Conservation (phyloP, 2,888 invertebrate species). For the Amiota minor region DNA sequence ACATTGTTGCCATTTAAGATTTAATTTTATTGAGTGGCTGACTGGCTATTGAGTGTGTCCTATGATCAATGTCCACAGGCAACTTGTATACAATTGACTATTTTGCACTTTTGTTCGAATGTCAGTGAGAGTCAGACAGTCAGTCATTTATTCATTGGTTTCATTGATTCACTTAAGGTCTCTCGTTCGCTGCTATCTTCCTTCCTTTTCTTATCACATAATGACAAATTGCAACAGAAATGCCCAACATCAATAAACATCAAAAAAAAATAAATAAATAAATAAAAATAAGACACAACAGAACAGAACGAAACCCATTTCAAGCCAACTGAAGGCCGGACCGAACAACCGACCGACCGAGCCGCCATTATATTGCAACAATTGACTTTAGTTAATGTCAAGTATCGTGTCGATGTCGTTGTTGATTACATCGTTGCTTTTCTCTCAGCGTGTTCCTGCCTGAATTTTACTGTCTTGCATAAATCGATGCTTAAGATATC, state of each 20-base stretch:
- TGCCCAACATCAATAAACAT: slow-evolving; percentile 13
- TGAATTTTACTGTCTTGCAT: neutral
- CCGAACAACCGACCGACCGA: neutral
- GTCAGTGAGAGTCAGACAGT: too few relatives aligned
- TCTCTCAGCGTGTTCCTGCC: neutral
- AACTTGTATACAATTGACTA: slow-evolving; percentile 6
- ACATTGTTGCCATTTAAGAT: neutral
- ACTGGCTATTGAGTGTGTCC: slow-evolving; percentile 10
- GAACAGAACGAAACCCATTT: neutral
- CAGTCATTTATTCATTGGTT: too few relatives aligned
- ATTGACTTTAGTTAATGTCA: slow-evolving; percentile 17
- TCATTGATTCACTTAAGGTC: too few relatives aligned
- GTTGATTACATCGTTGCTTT: neutral
- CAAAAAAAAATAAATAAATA: neutral
- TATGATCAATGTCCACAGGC: slow-evolving; percentile 4
- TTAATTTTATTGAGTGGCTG: slow-evolving; percentile 21
- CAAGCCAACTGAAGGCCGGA: neutral
- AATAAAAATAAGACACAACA: too few relatives aligned
- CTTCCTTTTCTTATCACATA: neutral
- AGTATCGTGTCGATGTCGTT: too few relatives aligned
- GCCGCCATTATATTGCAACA: neutral
- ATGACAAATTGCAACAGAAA: slow-evolving; percentile 18
- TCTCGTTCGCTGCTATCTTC: too few relatives aligned
- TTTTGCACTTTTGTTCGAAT: slow-evolving; percentile 10
- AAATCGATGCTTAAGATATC: slow-evolving; percentile 17